phyloP scores from a whole-genome alignment of 2,888 invertebrate genomes.

The Rotaria macrura region DNA sequence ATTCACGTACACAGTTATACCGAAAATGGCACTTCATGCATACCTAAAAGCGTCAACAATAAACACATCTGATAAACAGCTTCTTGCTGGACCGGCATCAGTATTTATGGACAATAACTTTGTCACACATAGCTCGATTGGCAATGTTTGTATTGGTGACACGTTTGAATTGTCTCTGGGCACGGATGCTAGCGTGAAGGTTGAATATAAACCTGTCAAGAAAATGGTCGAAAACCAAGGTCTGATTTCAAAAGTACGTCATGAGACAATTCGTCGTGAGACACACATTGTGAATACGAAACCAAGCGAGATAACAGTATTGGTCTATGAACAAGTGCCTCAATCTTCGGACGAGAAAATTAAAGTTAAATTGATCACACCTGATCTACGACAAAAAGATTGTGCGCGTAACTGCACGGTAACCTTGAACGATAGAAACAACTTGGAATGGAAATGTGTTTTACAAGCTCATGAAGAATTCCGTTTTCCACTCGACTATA shows the following conservation, averaged over 20 bases:
- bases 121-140: constrained; percentile 39
- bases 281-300: not conserved
- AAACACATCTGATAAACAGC: constrained; percentile 46
- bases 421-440: not conserved
- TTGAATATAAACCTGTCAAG: constrained; percentile 40
- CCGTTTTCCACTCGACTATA: not conserved
- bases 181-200: constrained; percentile 48
- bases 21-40: constrained; percentile 45
- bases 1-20: constrained; percentile 48
- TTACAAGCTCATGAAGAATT: not conserved
- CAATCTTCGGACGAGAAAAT: not conserved
- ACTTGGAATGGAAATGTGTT: not conserved
- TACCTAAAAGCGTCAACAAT: constrained; percentile 48
- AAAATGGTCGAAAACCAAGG: not conserved
- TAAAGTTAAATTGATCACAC: not conserved
- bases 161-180: constrained; percentile 50
- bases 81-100: constrained; percentile 48
- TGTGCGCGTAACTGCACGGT: not conserved
- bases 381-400: not conserved
- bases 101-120: constrained; percentile 52
- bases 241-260: not conserved
- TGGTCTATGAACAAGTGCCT: not conserved
- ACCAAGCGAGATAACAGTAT: not conserved
- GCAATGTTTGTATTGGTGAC: constrained; percentile 47
- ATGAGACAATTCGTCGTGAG: not conserved